Percentiles rank a stretch among this genome's conserved stretches.
phyloP scores from a whole-genome alignment of 1,140 invertebrate species.

The Sitobion miscanthi region DNA sequence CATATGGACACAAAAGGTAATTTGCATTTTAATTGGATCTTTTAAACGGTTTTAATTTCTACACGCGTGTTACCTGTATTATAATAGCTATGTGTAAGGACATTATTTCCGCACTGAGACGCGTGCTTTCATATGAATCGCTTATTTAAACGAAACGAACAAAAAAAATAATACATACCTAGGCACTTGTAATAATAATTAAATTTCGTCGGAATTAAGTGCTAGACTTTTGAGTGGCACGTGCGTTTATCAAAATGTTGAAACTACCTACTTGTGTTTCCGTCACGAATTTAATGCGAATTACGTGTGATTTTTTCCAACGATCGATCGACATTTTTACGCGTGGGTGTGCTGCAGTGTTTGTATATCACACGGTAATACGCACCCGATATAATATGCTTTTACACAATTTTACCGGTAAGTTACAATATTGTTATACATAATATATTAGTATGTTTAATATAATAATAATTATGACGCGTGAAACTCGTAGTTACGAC shows the following conservation, averaged over 20 bases:
- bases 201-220: neutral
- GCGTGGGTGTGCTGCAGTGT: neutral
- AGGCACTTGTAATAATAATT: neutral
- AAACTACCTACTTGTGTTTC: neutral
- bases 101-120: neutral
- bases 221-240: neutral
- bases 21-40: conserved; percentile 15
- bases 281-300: neutral
- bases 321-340: neutral
- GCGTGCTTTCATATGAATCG: neutral
- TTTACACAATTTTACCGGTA: neutral
- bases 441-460: too few species aligned
- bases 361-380: neutral
- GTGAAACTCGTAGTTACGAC: neutral
- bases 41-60: neutral
- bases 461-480: too few species aligned
- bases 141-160: neutral
- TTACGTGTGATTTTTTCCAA: neutral
- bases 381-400: neutral
- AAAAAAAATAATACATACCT: neutral
- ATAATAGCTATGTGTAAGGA: neutral
- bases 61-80: neutral
- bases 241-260: neutral
- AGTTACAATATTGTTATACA: neutral
- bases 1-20: neutral